Percentiles rank a stretch among this genome's conserved stretches.
Evolutionary conservation across 2,888 invertebrate genomes (phyloP).

Genomic region (Drosophila mercatorum): DNA sequence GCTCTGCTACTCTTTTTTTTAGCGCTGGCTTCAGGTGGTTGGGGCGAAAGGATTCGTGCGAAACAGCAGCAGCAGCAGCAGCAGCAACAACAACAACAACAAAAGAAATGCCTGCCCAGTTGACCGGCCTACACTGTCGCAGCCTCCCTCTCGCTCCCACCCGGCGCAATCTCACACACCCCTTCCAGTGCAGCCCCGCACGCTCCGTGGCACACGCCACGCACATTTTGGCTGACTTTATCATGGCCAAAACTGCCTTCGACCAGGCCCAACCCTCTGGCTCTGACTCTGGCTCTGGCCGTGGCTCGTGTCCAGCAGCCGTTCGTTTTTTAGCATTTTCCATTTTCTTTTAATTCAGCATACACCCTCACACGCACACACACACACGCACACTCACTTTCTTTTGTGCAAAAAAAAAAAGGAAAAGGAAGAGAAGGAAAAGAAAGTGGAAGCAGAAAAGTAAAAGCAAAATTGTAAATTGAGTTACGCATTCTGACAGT

Average conservation of each 20-base stretch:
- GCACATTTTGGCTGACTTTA: slow-evolving; percentile 78
- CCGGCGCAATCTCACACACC: background rate
- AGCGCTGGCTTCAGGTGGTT: slow-evolving; percentile 37
- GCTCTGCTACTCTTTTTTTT: slow-evolving; percentile 5
- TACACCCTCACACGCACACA: slow-evolving; percentile 39
- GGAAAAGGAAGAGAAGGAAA: background rate
- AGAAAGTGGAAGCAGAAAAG: slow-evolving; percentile 38
- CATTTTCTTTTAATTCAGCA: slow-evolving; percentile 79
- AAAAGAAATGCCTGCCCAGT: slow-evolving; percentile 61
- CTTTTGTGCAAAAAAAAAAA: slow-evolving; percentile 66
- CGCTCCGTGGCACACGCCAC: slow-evolving; percentile 55
- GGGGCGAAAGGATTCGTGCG: slow-evolving; percentile 75
- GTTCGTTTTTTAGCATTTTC: slow-evolving; percentile 77
- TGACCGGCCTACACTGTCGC: slow-evolving; percentile 54
- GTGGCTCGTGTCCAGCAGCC: slow-evolving; percentile 52
- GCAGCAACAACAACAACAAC: slow-evolving; percentile 54
- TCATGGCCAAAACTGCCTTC: slow-evolving; percentile 52
- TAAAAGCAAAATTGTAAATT: slow-evolving; percentile 78
- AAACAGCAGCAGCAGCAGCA: slow-evolving; percentile 67
- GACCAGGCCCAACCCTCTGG: slow-evolving; percentile 18
- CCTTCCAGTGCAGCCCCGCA: slow-evolving; percentile 5
- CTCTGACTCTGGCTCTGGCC: slow-evolving; percentile 3
- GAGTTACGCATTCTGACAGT: slow-evolving; percentile 82
- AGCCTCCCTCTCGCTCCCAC: background rate
- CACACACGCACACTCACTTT: slow-evolving; percentile 45